Percentiles rank a stretch among this genome's conserved stretches.
These are phyloP conservation scores for honey bee (Apis mellifera) DNA, from an alignment of 1,140 invertebrate genomes.

Conservation along the genomic window Amel_HAv3.1 CM009936.2:17373001-17373500, in stretches of 20 bases:
- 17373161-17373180: slow-evolving; percentile 26
- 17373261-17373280: slow-evolving; percentile 38
- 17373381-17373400: slow-evolving; percentile 75
- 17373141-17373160: background rate
- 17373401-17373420: slow-evolving; percentile 69
- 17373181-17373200: slow-evolving; percentile 61
- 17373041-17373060: too few relatives aligned
- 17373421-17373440: slow-evolving; percentile 1
- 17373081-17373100: slow-evolving; percentile 11
- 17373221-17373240: slow-evolving; percentile 78
- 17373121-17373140: slow-evolving; percentile 74
- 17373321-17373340: slow-evolving; percentile 80
- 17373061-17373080: slow-evolving; percentile 19
- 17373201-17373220: slow-evolving; percentile 69
- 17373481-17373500: slow-evolving; percentile 81
- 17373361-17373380: slow-evolving; percentile 82
- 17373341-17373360: slow-evolving; percentile 82
- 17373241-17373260: slow-evolving; percentile 75
- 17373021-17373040: too few relatives aligned
- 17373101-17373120: slow-evolving; percentile 73
- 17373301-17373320: slow-evolving; percentile 47
- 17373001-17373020: background rate
- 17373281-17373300: background rate
- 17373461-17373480: slow-evolving; percentile 38
- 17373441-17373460: slow-evolving; percentile 23